Evolutionary conservation across 2,888 invertebrate species (phyloP).

Genomic region (Acutogordius australiensis): DNA sequence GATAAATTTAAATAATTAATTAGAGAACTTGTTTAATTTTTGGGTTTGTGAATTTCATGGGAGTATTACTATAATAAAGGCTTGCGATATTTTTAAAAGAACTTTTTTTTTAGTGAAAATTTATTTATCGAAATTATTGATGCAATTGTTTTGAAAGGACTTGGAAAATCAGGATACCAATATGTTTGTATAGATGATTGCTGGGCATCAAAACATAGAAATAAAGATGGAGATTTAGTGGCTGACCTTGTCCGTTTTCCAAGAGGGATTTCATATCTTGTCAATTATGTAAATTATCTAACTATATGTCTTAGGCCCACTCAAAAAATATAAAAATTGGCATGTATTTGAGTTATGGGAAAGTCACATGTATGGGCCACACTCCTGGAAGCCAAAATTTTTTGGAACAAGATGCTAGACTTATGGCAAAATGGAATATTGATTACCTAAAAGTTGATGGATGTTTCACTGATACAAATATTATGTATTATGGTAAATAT

Average conservation of each 20-base stretch:
- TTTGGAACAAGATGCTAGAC: constrained; percentile 53
- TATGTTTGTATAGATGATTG: constrained; percentile 24
- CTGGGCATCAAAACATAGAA: constrained; percentile 20
- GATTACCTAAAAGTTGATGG: constrained; percentile 91
- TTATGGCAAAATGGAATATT: constrained; percentile 69
- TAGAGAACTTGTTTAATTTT: no score
- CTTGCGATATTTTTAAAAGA: constrained; percentile 13
- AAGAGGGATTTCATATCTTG: constrained; percentile 16
- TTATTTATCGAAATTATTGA: constrained; percentile 66
- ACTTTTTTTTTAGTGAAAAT: constrained; percentile 33
- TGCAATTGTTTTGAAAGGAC: constrained; percentile 25
- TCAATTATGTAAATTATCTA: constrained; percentile 17
- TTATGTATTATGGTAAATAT: constrained; percentile 23
- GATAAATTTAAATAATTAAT: no score
- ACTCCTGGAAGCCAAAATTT: constrained; percentile 69
- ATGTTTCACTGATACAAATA: constrained; percentile 52
- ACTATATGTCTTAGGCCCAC: constrained; percentile 40
- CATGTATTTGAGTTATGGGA: constrained; percentile 86
- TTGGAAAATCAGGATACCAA: constrained; percentile 17
- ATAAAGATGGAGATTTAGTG: constrained; percentile 16
- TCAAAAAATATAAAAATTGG: constrained; percentile 72
- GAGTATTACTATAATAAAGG: constrained; percentile 12
- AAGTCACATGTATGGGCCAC: constrained; percentile 82
- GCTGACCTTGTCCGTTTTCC: constrained; percentile 19
- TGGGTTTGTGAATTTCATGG: no score